Conservation (phyloP, 2,113 vertebrate genomes). For the Datnioides undecimradiatus region DNA sequence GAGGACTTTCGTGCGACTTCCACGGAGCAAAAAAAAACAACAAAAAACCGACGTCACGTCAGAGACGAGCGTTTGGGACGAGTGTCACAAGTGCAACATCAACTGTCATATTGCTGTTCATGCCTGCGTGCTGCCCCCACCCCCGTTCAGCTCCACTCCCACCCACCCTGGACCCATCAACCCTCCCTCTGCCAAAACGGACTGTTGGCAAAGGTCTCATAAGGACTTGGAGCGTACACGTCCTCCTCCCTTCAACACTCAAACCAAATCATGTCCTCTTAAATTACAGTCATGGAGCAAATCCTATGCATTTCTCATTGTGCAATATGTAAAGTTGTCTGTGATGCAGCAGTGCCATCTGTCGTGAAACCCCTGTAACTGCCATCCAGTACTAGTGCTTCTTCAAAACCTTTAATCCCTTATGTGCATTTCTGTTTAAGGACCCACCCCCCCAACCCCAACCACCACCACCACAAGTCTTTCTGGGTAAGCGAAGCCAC, state of each 20-base stretch:
- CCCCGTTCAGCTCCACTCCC: not conserved
- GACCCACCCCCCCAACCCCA: slow-evolving; percentile 19
- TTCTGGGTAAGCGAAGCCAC: slow-evolving; percentile 63
- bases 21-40: slow-evolving; percentile 62
- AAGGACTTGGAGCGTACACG: slow-evolving; percentile 31
- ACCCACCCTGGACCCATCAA: slow-evolving; percentile 2
- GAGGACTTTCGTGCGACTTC: slow-evolving; percentile 55
- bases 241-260: slow-evolving; percentile 37
- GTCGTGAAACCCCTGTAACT: slow-evolving; percentile 74
- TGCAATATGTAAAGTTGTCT: slow-evolving; percentile 76
- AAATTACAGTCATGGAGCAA: slow-evolving; percentile 57
- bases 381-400: slow-evolving; percentile 65
- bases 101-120: slow-evolving; percentile 56
- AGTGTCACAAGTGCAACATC: slow-evolving; percentile 61
- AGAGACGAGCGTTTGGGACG: slow-evolving; percentile 51
- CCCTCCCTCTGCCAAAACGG: slow-evolving; percentile 32
- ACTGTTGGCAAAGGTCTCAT: slow-evolving; percentile 51
- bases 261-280: slow-evolving; percentile 55
- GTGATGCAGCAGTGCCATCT: slow-evolving; percentile 81
- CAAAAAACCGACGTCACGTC: slow-evolving; percentile 25
- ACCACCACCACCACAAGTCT: slow-evolving; percentile 14
- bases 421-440: slow-evolving; percentile 58
- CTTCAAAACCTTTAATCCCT: slow-evolving; percentile 37
- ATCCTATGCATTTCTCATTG: slow-evolving; percentile 76
- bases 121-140: slow-evolving; percentile 8